These are phyloP conservation scores for Marcusenius ussheri DNA, from an alignment of 2,113 vertebrate genomes.

Conservation along the genomic window DNA sequence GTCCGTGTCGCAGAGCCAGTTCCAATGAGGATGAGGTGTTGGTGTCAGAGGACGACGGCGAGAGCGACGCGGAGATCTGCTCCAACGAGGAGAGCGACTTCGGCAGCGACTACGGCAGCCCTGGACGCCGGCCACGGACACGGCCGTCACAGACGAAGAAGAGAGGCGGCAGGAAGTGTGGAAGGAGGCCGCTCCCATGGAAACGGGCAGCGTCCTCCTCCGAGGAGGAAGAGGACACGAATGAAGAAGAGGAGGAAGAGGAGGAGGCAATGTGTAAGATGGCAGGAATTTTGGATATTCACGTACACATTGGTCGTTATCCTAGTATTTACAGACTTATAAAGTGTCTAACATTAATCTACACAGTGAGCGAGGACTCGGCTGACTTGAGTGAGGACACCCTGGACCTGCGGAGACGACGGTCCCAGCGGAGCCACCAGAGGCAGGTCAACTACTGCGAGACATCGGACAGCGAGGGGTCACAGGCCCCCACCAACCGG, in stretches of 20 bases:
- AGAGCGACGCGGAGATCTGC: conserved; percentile 66
- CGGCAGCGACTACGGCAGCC: conserved; percentile 66
- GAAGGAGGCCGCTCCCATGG: conserved; percentile 61
- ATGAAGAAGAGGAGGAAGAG: conserved; percentile 56
- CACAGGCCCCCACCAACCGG: conserved; percentile 59
- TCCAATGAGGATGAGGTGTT: conserved; percentile 84
- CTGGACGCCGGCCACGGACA: conserved; percentile 62
- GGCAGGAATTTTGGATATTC: not conserved
- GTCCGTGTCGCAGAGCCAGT: conserved; percentile 42
- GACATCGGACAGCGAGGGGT: conserved; percentile 88
- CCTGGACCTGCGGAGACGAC: conserved; percentile 74
- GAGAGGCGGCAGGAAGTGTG: conserved; percentile 49
- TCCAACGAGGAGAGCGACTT: conserved; percentile 74
- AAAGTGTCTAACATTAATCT: not conserved
- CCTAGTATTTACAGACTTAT: not conserved
- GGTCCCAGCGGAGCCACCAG: conserved; percentile 81
- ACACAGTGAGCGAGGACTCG: conserved; percentile 72
- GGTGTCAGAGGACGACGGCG: conserved; percentile 76
- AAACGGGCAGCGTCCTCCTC: conserved; percentile 62
- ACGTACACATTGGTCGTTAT: not conserved
- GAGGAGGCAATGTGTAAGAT: conserved; percentile 57
- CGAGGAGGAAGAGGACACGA: conserved; percentile 69
- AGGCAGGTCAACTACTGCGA: conserved; percentile 93
- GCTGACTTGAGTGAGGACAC: conserved; percentile 79
- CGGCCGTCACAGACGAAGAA: conserved; percentile 29